Evolutionary conservation across 30 jellyfish, hydroid and myxozoan genomes (phyloP).

Genomic region (Aurelia aurita): DNA sequence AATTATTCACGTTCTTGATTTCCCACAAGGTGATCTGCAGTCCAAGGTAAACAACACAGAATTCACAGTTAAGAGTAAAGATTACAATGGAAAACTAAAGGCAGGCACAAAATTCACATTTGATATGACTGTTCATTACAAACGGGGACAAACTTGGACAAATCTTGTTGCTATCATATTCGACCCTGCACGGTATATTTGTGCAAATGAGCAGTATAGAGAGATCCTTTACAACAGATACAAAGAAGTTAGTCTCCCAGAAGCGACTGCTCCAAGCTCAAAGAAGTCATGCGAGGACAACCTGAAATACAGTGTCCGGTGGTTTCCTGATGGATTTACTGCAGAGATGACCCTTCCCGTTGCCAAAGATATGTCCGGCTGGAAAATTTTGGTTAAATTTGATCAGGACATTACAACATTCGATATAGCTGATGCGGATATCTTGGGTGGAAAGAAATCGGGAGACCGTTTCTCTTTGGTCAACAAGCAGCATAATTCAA

Average conservation of each 20-base stretch:
- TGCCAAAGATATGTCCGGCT: background rate
- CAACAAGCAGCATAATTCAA: constrained; percentile 2
- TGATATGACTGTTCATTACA: constrained; percentile 41
- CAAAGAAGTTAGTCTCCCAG: background rate
- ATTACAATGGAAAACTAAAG: constrained; percentile 41
- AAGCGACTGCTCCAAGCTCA: background rate
- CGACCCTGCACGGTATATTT: constrained; percentile 56
- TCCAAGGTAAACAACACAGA: constrained; percentile 44
- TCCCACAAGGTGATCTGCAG: constrained; percentile 50
- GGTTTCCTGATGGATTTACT: constrained; percentile 39
- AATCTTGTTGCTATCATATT: constrained; percentile 47
- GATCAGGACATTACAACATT: background rate
- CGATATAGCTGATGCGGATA: constrained; percentile 28
- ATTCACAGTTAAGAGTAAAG: constrained; percentile 48
- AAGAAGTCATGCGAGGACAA: constrained; percentile 6
- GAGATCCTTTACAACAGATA: constrained; percentile 40
- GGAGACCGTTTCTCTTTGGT: background rate
- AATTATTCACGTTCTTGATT: constrained; percentile 17
- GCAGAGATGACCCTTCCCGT: constrained; percentile 8
- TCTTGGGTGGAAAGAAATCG: constrained; percentile 2
- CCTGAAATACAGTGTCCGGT: background rate
- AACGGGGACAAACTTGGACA: constrained; percentile 20
- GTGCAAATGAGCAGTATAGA: constrained; percentile 19
- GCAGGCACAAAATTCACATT: constrained; percentile 16
- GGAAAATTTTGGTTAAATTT: constrained; percentile 11